Conservation (phyloP, 2,113 vertebrate species). For the Pelvicachromis taeniatus region DNA sequence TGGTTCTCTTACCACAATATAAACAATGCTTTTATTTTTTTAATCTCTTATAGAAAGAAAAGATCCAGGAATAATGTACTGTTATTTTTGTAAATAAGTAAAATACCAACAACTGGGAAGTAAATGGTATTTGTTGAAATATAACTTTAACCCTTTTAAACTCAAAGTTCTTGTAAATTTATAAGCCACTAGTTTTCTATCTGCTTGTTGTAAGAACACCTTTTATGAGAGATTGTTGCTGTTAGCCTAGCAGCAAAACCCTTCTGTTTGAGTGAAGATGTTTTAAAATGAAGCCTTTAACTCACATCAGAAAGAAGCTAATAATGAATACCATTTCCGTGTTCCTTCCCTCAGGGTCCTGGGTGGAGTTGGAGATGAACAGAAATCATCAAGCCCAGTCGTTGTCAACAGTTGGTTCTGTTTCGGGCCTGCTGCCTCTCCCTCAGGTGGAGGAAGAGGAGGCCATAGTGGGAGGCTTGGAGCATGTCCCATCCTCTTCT, state of each 20-base stretch:
- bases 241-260: not conserved
- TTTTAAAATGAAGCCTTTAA: not conserved
- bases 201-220: not conserved
- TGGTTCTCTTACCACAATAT: not conserved
- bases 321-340: not conserved
- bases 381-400: slow-evolving; percentile 44
- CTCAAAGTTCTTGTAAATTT: not conserved
- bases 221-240: not conserved
- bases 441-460: slow-evolving; percentile 72
- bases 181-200: not conserved
- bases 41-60: not conserved
- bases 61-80: not conserved
- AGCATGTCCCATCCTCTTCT: slow-evolving; percentile 94
- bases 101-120: not conserved
- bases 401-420: slow-evolving; percentile 3
- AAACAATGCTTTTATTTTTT: not conserved
- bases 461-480: slow-evolving; percentile 78
- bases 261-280: not conserved
- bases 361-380: slow-evolving; percentile 96
- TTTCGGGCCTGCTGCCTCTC: slow-evolving; percentile 58
- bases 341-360: slow-evolving; percentile 81
- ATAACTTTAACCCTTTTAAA: not conserved
- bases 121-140: not conserved
- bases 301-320: not conserved
- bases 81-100: not conserved